These are phyloP conservation scores for Anarrhichthys ocellatus DNA, from an alignment of 2,113 vertebrate species.

Conservation along the genomic window DNA sequence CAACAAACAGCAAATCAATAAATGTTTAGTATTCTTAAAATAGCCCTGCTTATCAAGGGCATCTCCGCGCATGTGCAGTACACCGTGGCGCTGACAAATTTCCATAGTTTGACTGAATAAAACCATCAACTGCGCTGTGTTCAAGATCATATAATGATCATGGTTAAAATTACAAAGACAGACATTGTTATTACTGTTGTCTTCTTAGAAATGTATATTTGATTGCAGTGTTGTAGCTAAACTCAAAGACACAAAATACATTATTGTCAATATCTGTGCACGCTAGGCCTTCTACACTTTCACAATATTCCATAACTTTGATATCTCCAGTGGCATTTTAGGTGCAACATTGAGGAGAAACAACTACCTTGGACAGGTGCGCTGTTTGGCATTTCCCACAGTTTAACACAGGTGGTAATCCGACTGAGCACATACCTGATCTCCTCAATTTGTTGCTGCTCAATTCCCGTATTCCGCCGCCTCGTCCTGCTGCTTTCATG, in stretches of 20 bases:
- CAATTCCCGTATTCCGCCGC: not conserved
- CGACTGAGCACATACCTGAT: not conserved
- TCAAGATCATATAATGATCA: not conserved
- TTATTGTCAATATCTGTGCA: not conserved
- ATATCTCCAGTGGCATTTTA: not conserved
- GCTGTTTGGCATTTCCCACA: not conserved
- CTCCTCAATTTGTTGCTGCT: not conserved
- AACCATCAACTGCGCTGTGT: not conserved
- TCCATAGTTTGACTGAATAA: not conserved
- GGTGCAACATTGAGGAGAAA: not conserved
- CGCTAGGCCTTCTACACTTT: no score
- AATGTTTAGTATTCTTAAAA: not conserved
- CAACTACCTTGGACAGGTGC: not conserved
- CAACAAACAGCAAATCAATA: slow-evolving; percentile 19
- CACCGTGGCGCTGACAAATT: not conserved
- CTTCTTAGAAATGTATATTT: no score
- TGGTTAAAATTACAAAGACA: not conserved
- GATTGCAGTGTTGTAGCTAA: not conserved
- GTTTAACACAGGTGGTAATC: not conserved
- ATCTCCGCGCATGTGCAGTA: not conserved
- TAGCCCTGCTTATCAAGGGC: not conserved
- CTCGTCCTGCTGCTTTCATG: not conserved
- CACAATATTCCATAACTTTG: not conserved
- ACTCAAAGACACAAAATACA: not conserved
- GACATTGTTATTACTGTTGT: not conserved